Evolutionary conservation across 2,888 invertebrate genomes (phyloP).

Genomic region (Opisthograptis luteolata): DNA sequence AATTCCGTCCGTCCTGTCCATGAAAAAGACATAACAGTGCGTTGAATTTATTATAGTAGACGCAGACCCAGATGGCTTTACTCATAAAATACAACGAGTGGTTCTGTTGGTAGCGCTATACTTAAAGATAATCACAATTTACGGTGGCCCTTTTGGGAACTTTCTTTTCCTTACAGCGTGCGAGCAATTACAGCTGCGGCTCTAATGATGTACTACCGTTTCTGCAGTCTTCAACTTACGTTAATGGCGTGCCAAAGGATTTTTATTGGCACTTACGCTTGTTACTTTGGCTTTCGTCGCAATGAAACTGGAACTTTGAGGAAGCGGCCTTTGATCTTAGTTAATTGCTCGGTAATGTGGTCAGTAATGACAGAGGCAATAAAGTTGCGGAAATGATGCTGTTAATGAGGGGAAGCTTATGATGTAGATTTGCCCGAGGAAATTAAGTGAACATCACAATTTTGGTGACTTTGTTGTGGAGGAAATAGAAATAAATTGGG

Average conservation of each 20-base stretch:
- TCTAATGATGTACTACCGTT: slow-evolving; percentile 65
- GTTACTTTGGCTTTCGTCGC: slow-evolving; percentile 40
- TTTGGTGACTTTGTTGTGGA: no score
- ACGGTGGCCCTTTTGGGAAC: slow-evolving; percentile 70
- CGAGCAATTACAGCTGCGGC: slow-evolving; percentile 63
- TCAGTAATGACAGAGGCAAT: slow-evolving; percentile 28
- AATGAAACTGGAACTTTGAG: slow-evolving; percentile 34
- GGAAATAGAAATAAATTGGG: no score
- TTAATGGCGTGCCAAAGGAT: slow-evolving; percentile 56
- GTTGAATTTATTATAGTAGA: slow-evolving; percentile 79
- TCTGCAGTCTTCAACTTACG: slow-evolving; percentile 42
- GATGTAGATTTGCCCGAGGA: slow-evolving; percentile 7
- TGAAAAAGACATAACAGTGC: slow-evolving; percentile 81
- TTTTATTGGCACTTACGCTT: slow-evolving; percentile 53
- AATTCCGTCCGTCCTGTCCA: slow-evolving; percentile 73
- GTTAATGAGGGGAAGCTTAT: slow-evolving; percentile 21
- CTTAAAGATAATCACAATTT: slow-evolving; percentile 84
- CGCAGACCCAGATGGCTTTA: slow-evolving; percentile 80
- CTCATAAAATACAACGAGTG: slow-evolving; percentile 82
- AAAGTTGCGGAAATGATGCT: slow-evolving; percentile 33
- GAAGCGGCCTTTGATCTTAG: slow-evolving; percentile 39
- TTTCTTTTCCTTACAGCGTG: slow-evolving; percentile 68
- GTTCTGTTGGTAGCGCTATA: slow-evolving; percentile 71
- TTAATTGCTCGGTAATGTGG: slow-evolving; percentile 45
- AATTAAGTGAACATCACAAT: no score